A percentile compares a stretch with the other conserved stretches of the same genome.
These are phyloP conservation scores for Spilogale gracilis DNA, from an alignment of 2,113 vertebrate genomes.

Conservation along the genomic window DNA sequence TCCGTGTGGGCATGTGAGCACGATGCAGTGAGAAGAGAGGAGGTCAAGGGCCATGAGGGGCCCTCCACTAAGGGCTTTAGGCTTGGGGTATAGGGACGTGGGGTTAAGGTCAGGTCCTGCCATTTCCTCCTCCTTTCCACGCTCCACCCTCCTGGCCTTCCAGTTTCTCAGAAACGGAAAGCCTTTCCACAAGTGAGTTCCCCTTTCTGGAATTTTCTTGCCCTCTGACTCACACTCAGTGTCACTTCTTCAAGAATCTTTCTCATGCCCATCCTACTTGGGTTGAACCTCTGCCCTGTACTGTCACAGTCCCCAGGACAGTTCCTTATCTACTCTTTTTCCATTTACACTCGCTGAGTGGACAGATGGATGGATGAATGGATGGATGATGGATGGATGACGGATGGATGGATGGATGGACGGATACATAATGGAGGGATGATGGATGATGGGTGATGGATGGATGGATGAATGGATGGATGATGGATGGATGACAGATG, in stretches of 20 bases:
- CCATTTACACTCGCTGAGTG: not conserved
- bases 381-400: not conserved
- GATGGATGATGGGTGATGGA: not conserved
- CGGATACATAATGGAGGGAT: too few relatives aligned
- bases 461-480: not conserved
- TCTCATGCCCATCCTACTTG: too few relatives aligned
- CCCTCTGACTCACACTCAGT: not conserved
- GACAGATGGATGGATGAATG: not conserved
- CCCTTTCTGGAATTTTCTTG: not conserved
- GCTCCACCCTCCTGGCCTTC: not conserved
- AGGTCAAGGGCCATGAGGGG: not conserved
- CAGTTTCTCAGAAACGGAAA: not conserved
- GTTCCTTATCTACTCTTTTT: not conserved
- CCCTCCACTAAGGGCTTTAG: not conserved
- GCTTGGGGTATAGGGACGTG: fast-evolving
- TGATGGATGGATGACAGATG: not conserved
- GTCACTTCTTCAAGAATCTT: not conserved
- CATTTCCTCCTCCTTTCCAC: too few relatives aligned
- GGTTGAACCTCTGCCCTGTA: not conserved
- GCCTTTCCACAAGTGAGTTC: not conserved
- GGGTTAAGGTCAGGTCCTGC: not conserved
- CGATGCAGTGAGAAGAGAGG: fast-evolving
- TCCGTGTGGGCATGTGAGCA: not conserved
- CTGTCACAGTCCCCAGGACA: not conserved
- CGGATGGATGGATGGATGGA: not conserved